Evolutionary conservation across 1,140 invertebrate species (phyloP).

Genomic region (Drosophila eugracilis): DNA sequence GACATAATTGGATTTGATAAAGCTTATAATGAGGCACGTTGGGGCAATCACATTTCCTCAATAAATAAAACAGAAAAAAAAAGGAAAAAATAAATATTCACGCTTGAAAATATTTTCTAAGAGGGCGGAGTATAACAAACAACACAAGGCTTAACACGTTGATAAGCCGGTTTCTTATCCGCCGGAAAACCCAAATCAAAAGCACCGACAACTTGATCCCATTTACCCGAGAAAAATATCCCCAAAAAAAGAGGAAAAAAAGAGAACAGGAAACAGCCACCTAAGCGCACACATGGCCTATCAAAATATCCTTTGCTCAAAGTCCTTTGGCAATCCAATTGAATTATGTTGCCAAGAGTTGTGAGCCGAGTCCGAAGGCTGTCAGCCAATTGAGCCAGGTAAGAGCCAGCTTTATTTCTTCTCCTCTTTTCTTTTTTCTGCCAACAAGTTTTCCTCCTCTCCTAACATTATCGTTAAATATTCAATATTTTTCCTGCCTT

Average conservation of each 20-base stretch:
- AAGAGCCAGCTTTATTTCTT: neutral
- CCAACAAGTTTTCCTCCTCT: neutral
- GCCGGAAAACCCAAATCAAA: constrained; percentile 56
- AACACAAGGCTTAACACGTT: constrained; percentile 34
- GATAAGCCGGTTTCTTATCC: constrained; percentile 49
- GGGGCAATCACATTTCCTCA: constrained; percentile 5
- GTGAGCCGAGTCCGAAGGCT: constrained; percentile 47
- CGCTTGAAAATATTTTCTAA: constrained; percentile 3
- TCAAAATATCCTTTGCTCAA: constrained; percentile 49
- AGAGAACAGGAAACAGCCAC: constrained; percentile 16
- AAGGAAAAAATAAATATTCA: constrained; percentile 22
- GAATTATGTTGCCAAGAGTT: constrained; percentile 75
- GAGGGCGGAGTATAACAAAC: neutral
- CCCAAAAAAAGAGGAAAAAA: constrained; percentile 10
- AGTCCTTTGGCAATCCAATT: constrained; percentile 70
- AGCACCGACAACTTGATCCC: constrained; percentile 67
- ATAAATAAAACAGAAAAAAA: no score
- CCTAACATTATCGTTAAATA: constrained; percentile 26
- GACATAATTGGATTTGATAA: constrained; percentile 61
- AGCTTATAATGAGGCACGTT: constrained; percentile 13
- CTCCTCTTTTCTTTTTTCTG: no score
- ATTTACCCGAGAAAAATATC: constrained; percentile 34
- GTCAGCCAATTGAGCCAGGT: constrained; percentile 68
- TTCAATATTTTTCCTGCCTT: constrained; percentile 42
- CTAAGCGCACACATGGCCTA: constrained; percentile 44